Conservation (phyloP, 2,113 vertebrate species). For the Syngnathus scovelli region DNA sequence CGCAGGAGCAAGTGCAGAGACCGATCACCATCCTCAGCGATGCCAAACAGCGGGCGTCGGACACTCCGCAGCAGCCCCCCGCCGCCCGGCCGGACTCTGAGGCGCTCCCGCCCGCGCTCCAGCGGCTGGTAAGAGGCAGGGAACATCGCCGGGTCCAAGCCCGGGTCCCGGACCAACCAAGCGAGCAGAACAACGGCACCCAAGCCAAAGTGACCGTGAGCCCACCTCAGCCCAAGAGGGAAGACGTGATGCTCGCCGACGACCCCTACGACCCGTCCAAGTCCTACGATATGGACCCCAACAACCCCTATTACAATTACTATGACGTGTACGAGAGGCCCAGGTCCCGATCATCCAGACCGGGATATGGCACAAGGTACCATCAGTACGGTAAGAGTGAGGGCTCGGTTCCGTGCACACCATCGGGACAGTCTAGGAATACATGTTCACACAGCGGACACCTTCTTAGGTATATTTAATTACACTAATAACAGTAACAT, state of each 20-base stretch:
- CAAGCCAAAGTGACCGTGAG: conserved; percentile 31
- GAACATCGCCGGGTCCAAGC: conserved; percentile 27
- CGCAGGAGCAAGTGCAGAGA: conserved; percentile 53
- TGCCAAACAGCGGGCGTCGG: conserved; percentile 27
- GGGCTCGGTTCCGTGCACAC: neutral
- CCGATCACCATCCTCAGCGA: conserved; percentile 70
- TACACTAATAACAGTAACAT: too few species aligned
- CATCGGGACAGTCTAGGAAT: neutral
- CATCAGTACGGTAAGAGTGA: conserved; percentile 83
- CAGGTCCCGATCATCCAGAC: conserved; percentile 71
- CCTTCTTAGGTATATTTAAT: neutral
- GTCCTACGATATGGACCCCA: conserved; percentile 72
- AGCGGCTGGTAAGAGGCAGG: conserved; percentile 45
- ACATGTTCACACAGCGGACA: neutral
- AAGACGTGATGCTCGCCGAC: conserved; percentile 86
- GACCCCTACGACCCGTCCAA: conserved; percentile 92
- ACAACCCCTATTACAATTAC: conserved; percentile 93
- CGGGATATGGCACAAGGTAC: conserved; percentile 89
- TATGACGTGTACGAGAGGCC: conserved; percentile 89
- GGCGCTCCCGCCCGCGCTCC: conserved; percentile 43
- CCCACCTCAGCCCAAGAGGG: conserved; percentile 46
- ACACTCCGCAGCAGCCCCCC: conserved; percentile 21
- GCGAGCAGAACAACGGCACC: conserved; percentile 48
- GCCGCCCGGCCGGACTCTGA: conserved; percentile 11
- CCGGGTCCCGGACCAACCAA: conserved; percentile 27